A percentile compares a stretch with the other conserved stretches of the same genome.
These are phyloP conservation scores for Abrostola triplasia DNA, from an alignment of 2,888 invertebrate genomes.

Conservation along the genomic window DNA sequence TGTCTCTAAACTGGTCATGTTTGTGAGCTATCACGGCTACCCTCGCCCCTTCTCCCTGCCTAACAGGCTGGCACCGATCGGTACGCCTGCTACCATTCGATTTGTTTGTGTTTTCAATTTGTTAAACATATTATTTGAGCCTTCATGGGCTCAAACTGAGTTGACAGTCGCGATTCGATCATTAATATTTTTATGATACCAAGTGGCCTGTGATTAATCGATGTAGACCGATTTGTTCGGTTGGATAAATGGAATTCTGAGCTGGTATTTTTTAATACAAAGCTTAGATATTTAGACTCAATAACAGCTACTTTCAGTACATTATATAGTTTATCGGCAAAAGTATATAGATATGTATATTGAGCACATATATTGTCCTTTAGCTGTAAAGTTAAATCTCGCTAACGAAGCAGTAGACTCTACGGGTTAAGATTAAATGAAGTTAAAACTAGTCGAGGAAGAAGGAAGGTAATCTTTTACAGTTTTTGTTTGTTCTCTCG, in stretches of 20 bases:
- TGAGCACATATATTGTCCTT: too few relatives aligned
- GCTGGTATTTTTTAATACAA: too few relatives aligned
- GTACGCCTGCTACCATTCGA: slow-evolving; percentile 32
- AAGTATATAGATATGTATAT: too few relatives aligned
- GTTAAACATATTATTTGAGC: slow-evolving; percentile 16
- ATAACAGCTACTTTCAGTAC: too few relatives aligned
- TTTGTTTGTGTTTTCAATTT: slow-evolving; percentile 52
- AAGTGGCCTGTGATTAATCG: slow-evolving; percentile 1
- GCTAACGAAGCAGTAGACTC: too few relatives aligned
- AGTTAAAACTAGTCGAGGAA: neutral
- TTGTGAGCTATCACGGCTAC: slow-evolving; percentile 49
- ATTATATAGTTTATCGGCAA: too few relatives aligned
- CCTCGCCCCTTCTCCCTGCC: slow-evolving; percentile 36
- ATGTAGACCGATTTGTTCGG: neutral
- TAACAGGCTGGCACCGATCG: slow-evolving; percentile 31
- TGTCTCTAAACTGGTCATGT: slow-evolving; percentile 45
- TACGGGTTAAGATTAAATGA: neutral
- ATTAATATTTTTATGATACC: slow-evolving; percentile 13
- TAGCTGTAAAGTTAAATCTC: too few relatives aligned
- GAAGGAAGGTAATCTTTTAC: slow-evolving; percentile 8
- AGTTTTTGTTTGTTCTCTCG: slow-evolving; percentile 8
- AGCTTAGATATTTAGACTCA: too few relatives aligned
- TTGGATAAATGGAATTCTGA: neutral
- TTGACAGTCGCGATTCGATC: slow-evolving; percentile 10
- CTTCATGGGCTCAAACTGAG: slow-evolving; percentile 11